A percentile compares a stretch with the other conserved stretches of the same genome.
Evolutionary conservation across 1,140 invertebrate genomes (phyloP).

Genomic region (Caenorhabditis tropicalis): DNA sequence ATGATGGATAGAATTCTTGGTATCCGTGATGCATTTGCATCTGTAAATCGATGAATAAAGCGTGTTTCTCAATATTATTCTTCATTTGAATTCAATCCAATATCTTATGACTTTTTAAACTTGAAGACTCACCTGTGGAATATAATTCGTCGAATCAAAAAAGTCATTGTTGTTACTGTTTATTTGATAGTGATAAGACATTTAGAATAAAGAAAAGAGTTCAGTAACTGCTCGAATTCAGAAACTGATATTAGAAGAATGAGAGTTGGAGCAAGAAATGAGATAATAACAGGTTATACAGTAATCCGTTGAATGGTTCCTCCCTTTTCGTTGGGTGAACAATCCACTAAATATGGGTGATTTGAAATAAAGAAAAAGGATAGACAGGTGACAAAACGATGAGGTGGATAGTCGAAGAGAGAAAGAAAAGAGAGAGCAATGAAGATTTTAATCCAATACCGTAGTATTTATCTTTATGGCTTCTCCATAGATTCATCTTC

Average conservation of each 20-base stretch:
- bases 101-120: not conserved
- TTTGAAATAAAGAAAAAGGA: not conserved
- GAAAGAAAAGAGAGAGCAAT: not conserved
- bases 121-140: not conserved
- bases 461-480: not conserved
- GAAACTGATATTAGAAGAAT: not conserved
- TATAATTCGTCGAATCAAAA: conserved; percentile 9
- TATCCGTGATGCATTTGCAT: conserved; percentile 38
- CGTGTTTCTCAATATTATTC: not conserved
- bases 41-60: not conserved
- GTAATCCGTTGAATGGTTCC: not conserved
- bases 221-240: not conserved
- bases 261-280: not conserved
- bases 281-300: conserved; percentile 39
- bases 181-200: conserved; percentile 36
- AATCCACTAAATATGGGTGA: not conserved
- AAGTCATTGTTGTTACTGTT: conserved; percentile 11
- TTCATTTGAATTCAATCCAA: too few species aligned
- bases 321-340: not conserved
- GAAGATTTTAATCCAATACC: conserved; percentile 35
- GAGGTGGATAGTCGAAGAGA: too few species aligned
- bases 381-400: conserved; percentile 9
- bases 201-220: not conserved
- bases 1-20: not conserved
- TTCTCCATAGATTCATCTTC: not conserved